phyloP scores from a whole-genome alignment of 1,140 invertebrate species.

The Panagrolaimus sp. region DNA sequence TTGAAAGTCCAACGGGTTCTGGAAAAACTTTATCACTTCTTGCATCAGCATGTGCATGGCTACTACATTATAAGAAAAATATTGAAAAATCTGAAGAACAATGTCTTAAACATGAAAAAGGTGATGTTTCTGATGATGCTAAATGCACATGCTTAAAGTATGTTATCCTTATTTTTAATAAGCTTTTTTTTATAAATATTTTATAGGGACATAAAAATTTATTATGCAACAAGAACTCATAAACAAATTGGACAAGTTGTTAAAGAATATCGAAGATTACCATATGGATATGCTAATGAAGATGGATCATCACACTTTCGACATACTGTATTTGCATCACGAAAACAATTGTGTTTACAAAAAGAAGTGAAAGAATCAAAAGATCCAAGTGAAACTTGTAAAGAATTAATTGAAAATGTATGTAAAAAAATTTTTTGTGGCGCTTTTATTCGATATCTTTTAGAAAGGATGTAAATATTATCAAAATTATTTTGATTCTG shows the following conservation, averaged over 20 bases:
- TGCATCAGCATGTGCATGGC: slow-evolving; percentile 73
- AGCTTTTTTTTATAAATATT: too few species aligned
- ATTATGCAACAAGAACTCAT: slow-evolving; percentile 74
- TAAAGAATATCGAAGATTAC: slow-evolving; percentile 64
- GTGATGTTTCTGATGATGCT: background rate
- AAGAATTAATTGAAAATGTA: background rate
- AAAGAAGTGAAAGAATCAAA: slow-evolving; percentile 57
- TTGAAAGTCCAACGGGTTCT: slow-evolving; percentile 81
- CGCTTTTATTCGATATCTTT: too few species aligned
- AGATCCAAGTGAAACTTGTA: background rate
- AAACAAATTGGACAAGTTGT: slow-evolving; percentile 75
- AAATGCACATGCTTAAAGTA: too few species aligned
- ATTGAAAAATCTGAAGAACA: slow-evolving; percentile 46
- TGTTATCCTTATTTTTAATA: too few species aligned
- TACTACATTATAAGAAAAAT: slow-evolving; percentile 43
- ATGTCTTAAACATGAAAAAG: slow-evolving; percentile 8
- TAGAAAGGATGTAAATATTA: slow-evolving; percentile 24
- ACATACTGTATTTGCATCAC: slow-evolving; percentile 71
- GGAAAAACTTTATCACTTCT: slow-evolving; percentile 77
- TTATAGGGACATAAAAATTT: slow-evolving; percentile 68
- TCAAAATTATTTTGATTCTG: too few species aligned
- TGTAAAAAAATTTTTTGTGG: too few species aligned
- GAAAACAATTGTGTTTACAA: slow-evolving; percentile 73
- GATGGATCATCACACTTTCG: slow-evolving; percentile 58
- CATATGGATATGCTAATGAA: slow-evolving; percentile 24